Percentiles rank a stretch among this genome's conserved stretches.
phyloP scores from a whole-genome alignment of 2,113 vertebrate genomes.

The Nansenia antarctica region DNA sequence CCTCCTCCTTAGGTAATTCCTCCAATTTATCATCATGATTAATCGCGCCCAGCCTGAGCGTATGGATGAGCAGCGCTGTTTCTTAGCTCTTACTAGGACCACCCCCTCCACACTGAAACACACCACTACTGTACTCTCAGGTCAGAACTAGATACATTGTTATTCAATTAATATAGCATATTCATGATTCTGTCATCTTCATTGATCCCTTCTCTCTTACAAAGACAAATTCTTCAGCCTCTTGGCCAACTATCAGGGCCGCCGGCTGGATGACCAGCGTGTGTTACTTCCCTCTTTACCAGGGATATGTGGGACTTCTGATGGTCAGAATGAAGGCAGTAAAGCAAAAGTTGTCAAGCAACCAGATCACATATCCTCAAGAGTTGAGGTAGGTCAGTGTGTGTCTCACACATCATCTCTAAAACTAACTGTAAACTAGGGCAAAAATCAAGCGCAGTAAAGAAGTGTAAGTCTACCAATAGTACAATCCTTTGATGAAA shows the following conservation, averaged over 20 bases:
- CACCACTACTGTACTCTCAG: not conserved
- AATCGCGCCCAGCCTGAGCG: constrained; percentile 77
- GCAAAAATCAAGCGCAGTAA: no score
- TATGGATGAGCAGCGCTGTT: constrained; percentile 81
- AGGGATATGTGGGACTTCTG: constrained; percentile 42
- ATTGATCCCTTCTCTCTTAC: not conserved
- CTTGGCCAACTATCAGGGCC: constrained; percentile 77
- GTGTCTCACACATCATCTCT: no score
- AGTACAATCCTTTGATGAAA: no score
- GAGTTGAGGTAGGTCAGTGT: no score
- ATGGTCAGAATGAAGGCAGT: constrained; percentile 29
- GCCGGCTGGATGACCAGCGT: constrained; percentile 82
- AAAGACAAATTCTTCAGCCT: constrained; percentile 80
- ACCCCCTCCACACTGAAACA: constrained; percentile 50
- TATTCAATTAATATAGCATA: no score
- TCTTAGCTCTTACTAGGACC: constrained; percentile 53
- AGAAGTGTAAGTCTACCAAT: no score
- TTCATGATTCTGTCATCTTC: not conserved
- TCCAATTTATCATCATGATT: no score
- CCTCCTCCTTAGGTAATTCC: no score
- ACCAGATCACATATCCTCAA: no score
- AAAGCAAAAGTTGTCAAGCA: constrained; percentile 14
- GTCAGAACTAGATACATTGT: no score
- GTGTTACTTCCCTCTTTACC: constrained; percentile 58
- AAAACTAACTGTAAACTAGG: no score